Conservation (phyloP, 2,113 vertebrate genomes). For the Quiscalus mexicanus region DNA sequence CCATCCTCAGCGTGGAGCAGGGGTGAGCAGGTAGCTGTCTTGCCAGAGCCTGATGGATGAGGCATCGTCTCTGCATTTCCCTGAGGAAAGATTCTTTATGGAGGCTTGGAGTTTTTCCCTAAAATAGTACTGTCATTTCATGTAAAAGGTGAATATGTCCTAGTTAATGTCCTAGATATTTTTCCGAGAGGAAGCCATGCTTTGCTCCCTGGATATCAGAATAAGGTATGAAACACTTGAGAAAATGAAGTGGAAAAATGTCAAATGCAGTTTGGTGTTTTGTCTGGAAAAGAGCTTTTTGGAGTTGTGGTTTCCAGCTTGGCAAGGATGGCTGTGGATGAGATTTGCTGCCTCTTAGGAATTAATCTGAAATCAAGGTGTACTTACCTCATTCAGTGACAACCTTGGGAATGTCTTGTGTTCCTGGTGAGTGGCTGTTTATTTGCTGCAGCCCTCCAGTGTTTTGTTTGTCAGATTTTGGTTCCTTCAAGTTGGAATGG, state of each 20-base stretch:
- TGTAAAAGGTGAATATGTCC: slow-evolving; percentile 8
- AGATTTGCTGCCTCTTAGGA: not conserved
- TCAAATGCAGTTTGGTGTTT: not conserved
- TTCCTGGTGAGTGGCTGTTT: not conserved
- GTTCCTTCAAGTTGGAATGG: not conserved
- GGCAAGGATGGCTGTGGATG: not conserved
- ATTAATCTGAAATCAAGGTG: not conserved
- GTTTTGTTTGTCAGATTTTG: not conserved
- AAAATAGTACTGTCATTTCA: slow-evolving; percentile 19
- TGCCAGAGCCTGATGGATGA: not conserved
- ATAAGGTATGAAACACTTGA: not conserved
- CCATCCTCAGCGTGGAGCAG: rapidly evolving
- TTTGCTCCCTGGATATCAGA: not conserved
- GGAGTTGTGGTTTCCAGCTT: not conserved
- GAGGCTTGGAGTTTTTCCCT: not conserved
- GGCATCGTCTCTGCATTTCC: not conserved
- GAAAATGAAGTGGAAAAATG: not conserved
- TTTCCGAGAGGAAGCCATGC: not conserved
- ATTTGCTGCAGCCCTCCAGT: not conserved
- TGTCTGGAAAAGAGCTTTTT: not conserved
- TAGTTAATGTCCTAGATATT: slow-evolving; percentile 57
- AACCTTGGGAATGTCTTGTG: not conserved
- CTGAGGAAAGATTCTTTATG: not conserved
- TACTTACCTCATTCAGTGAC: not conserved
- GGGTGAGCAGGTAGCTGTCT: not conserved